These are phyloP conservation scores for Telenomus remus DNA, from an alignment of 1,140 invertebrate species.

Conservation along the genomic window DNA sequence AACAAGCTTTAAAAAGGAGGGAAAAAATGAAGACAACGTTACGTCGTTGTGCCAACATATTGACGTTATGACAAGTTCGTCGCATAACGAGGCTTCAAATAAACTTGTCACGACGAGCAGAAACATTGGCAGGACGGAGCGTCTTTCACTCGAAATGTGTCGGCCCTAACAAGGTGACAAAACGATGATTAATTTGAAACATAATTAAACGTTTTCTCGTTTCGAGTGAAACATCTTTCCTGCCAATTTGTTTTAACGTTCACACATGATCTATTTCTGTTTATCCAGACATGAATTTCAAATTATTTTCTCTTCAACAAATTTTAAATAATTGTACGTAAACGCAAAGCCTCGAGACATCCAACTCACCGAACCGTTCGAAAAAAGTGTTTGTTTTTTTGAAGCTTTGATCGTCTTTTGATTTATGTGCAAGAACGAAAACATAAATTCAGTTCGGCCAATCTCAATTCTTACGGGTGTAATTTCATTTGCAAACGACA, in stretches of 20 bases:
- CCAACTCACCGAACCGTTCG: too few relatives aligned
- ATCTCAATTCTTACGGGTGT: conserved; percentile 4
- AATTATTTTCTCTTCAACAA: not conserved
- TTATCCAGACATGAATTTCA: too few relatives aligned
- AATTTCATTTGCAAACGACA: conserved; percentile 52
- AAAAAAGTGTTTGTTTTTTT: too few relatives aligned
- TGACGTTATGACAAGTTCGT: conserved; percentile 59
- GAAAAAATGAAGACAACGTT: conserved; percentile 33
- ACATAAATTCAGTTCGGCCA: not conserved
- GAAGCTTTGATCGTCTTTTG: too few relatives aligned
- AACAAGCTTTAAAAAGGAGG: conserved; percentile 3
- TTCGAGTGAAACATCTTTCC: conserved; percentile 41
- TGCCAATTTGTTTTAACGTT: conserved; percentile 11
- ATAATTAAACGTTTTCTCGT: conserved; percentile 47
- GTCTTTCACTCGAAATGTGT: conserved; percentile 23
- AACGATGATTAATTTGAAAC: conserved; percentile 59
- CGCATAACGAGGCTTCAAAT: conserved; percentile 66
- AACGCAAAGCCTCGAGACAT: too few relatives aligned
- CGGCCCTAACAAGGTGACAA: conserved; percentile 53
- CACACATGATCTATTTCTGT: too few relatives aligned
- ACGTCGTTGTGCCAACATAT: conserved; percentile 64
- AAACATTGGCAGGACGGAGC: conserved; percentile 28
- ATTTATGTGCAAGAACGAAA: too few relatives aligned
- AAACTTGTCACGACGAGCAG: conserved; percentile 62
- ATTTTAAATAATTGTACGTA: too few relatives aligned